Conservation (phyloP, 2,888 invertebrate species). For the Alsophila aescularia region DNA sequence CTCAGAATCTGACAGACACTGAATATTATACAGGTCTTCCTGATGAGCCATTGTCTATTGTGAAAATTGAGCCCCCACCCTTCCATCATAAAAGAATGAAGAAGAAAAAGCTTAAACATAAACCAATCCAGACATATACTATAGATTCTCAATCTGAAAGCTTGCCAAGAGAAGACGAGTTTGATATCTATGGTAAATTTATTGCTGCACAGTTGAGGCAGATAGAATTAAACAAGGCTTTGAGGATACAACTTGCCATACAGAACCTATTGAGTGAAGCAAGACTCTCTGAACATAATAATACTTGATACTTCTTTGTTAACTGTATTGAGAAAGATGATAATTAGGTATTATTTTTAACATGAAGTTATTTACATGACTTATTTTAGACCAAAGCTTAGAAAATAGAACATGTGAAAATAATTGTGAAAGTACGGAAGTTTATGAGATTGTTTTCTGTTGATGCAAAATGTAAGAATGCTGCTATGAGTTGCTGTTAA, state of each 20-base stretch:
- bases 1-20: slow-evolving; percentile 55
- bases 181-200: slow-evolving; percentile 70
- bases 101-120: slow-evolving; percentile 60
- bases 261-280: slow-evolving; percentile 65
- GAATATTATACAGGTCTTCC: slow-evolving; percentile 53
- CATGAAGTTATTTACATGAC: too few relatives aligned
- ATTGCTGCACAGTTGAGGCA: slow-evolving; percentile 65
- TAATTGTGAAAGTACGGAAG: too few relatives aligned
- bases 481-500: too few relatives aligned
- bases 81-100: slow-evolving; percentile 51
- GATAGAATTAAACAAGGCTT: slow-evolving; percentile 60
- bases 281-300: slow-evolving; percentile 50
- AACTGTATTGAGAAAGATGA: neutral
- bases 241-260: slow-evolving; percentile 62
- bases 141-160: slow-evolving; percentile 40
- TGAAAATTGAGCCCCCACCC: slow-evolving; percentile 41
- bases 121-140: slow-evolving; percentile 44
- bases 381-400: too few relatives aligned
- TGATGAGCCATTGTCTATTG: slow-evolving; percentile 39
- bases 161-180: slow-evolving; percentile 59
- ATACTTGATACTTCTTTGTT: neutral
- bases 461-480: too few relatives aligned
- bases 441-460: too few relatives aligned
- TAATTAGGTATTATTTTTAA: neutral
- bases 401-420: too few relatives aligned